Conservation (phyloP, 2,797 vertebrate species). For the Sebastes iracundus region DNA sequence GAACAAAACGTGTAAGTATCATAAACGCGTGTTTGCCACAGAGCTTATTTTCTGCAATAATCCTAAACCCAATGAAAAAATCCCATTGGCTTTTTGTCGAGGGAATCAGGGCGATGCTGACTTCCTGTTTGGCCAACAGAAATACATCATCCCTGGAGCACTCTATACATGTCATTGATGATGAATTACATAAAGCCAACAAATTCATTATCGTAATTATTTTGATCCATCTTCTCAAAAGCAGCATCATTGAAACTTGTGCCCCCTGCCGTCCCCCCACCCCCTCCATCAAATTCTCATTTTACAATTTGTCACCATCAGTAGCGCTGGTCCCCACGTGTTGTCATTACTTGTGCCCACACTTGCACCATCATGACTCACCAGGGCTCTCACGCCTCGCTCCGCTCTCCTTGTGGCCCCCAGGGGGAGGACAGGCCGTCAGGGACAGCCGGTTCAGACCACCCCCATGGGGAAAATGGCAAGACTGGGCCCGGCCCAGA, state of each 20-base stretch:
- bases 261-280: background rate
- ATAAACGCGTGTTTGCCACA: too few relatives aligned
- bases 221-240: background rate
- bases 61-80: too few relatives aligned
- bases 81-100: background rate
- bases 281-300: constrained; percentile 6
- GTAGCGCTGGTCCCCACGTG: constrained; percentile 46
- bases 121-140: too few relatives aligned
- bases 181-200: constrained; percentile 20
- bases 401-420: constrained; percentile 92
- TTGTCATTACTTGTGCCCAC: constrained; percentile 45
- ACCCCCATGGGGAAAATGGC: constrained; percentile 92
- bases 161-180: background rate
- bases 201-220: background rate
- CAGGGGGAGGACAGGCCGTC: constrained; percentile 95
- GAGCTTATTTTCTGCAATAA: too few relatives aligned
- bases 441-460: constrained; percentile 93
- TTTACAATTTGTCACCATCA: constrained; percentile 24
- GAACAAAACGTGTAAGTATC: too few relatives aligned
- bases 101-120: too few relatives aligned
- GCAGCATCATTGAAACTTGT: background rate
- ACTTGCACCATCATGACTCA: constrained; percentile 43
- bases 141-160: too few relatives aligned
- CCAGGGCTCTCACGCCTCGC: constrained; percentile 67
- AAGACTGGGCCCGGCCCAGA: constrained; percentile 80